Conservation (phyloP, 2,888 invertebrate species). For the Eucera pruinosa region DNA sequence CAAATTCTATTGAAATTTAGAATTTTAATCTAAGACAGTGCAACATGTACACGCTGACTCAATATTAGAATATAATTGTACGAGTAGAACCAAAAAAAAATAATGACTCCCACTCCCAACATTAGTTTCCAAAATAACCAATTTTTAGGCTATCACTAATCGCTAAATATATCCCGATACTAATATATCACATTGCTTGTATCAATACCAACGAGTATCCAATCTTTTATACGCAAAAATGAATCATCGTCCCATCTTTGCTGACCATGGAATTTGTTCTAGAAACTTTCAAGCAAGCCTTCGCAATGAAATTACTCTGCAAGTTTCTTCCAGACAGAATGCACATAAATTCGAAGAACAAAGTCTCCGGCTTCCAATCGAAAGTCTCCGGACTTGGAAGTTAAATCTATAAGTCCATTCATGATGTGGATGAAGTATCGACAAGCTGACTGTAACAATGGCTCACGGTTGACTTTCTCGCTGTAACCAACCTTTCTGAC, state of each 20-base stretch:
- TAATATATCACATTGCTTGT: too few species aligned
- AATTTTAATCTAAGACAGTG: too few species aligned
- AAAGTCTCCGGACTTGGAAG: constrained; percentile 52
- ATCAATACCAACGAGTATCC: too few species aligned
- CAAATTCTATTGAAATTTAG: too few species aligned
- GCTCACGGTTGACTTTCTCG: constrained; percentile 57
- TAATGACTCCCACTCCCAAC: too few species aligned
- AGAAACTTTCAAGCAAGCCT: constrained; percentile 63
- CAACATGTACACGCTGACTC: too few species aligned
- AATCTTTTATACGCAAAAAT: too few species aligned
- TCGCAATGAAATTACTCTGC: background rate
- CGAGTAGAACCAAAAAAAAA: too few species aligned
- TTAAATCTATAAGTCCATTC: constrained; percentile 28
- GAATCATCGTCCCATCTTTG: background rate
- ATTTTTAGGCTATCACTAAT: too few species aligned
- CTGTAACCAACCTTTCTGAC: constrained; percentile 37
- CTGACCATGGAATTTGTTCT: constrained; percentile 63
- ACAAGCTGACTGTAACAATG: constrained; percentile 46
- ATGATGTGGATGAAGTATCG: constrained; percentile 59
- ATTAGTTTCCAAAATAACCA: too few species aligned
- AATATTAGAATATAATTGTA: too few species aligned
- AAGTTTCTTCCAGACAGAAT: constrained; percentile 30
- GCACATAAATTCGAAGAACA: constrained; percentile 21
- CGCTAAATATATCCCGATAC: too few species aligned
- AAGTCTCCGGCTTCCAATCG: constrained; percentile 26